These are phyloP conservation scores for Hippocampus kuda DNA, from an alignment of 2,797 vertebrate species.

Conservation along the genomic window DNA sequence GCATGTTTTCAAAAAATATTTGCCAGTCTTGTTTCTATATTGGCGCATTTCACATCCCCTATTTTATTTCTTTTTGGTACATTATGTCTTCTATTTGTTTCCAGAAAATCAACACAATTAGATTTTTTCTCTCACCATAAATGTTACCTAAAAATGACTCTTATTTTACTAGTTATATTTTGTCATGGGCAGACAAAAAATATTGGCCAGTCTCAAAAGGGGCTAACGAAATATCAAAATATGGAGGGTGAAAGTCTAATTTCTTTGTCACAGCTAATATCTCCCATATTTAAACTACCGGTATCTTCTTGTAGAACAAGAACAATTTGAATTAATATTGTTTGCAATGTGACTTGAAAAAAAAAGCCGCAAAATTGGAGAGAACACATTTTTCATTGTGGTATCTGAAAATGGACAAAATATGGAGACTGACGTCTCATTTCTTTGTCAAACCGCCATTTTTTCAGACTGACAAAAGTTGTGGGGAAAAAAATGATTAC, in stretches of 20 bases:
- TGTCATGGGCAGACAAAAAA: too few species aligned
- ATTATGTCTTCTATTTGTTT: not conserved
- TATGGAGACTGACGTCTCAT: not conserved
- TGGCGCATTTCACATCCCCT: not conserved
- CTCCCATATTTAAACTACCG: too few species aligned
- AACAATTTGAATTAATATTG: not conserved
- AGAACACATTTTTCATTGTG: not conserved
- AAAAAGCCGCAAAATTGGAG: too few species aligned
- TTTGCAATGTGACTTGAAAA: not conserved
- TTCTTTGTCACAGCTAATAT: too few species aligned
- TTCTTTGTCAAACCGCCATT: not conserved
- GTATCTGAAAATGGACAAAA: not conserved
- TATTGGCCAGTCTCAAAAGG: not conserved
- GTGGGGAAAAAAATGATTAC: not conserved
- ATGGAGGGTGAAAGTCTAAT: too few species aligned
- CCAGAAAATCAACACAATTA: not conserved
- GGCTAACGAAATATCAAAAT: not conserved
- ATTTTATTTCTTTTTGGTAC: not conserved
- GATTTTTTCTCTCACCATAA: too few species aligned
- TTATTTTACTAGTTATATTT: not conserved
- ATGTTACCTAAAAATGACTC: not conserved
- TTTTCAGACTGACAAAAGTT: not conserved
- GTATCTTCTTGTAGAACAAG: not conserved
- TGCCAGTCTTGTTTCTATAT: not conserved
- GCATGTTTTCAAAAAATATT: not conserved